phyloP scores from a whole-genome alignment of 64 coral and sea anemone species.

The Actinia tenebrosa region DNA sequence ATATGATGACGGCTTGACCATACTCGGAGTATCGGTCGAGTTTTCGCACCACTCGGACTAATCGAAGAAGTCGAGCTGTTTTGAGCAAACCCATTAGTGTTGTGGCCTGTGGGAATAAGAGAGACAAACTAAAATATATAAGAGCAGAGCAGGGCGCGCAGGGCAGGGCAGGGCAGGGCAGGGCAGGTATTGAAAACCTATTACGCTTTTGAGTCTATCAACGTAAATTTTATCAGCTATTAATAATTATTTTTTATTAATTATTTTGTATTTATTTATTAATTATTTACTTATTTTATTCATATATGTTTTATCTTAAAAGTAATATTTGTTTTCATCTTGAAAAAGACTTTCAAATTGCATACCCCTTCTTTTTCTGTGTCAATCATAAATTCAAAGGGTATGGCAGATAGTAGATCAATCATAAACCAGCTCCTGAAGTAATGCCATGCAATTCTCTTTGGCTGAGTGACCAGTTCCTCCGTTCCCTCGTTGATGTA shows the following conservation, averaged over 20 bases:
- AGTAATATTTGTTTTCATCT: too few species aligned
- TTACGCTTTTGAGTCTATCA: too few species aligned
- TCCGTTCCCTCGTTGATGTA: conserved; percentile 43
- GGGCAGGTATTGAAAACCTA: too few species aligned
- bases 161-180: too few species aligned
- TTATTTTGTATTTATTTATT: too few species aligned
- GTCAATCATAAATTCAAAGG: conserved; percentile 80
- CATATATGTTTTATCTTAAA: too few species aligned
- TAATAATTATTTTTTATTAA: too few species aligned
- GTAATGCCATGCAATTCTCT: conserved; percentile 75
- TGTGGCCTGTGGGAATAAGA: conserved; percentile 48
- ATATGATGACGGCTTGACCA: conserved; percentile 63
- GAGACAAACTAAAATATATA: neutral
- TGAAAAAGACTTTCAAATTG: neutral
- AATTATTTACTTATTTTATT: too few species aligned
- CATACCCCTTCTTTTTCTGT: conserved; percentile 54
- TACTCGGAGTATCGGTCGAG: conserved; percentile 93
- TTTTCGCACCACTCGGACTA: conserved; percentile 84
- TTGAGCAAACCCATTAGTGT: conserved; percentile 81
- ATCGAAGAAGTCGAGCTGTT: conserved; percentile 77
- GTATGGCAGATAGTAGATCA: conserved; percentile 83
- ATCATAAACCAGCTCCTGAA: conserved; percentile 86
- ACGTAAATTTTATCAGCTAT: too few species aligned
- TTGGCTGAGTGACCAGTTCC: conserved; percentile 56
- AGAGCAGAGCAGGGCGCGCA: too few species aligned